Base-by-base conservation (phyloP, 2,888 invertebrate species). In the Ichneumoninae sp. region DNA sequence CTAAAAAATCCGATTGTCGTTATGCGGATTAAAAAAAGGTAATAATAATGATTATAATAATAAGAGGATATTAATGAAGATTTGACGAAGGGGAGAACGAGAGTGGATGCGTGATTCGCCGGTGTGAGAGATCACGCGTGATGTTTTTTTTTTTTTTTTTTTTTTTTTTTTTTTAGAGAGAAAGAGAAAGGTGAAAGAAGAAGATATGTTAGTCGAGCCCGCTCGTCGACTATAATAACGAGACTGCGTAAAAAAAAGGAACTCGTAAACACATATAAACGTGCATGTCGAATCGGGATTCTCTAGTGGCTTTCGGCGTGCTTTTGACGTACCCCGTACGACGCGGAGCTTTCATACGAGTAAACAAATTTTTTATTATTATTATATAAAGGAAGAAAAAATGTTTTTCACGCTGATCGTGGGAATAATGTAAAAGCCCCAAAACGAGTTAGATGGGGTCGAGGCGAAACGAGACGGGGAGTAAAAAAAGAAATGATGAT, bases 261-360 rank as follows among this genome's bases (percentile, higher is more conserved):
- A 65, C 70, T 78, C 74, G 76, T 74, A 33, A 82, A 65, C 33
- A 60, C 72, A 40, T 77, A 68, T 77, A 77, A 80, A 77, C 65
- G 77, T 78, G 74, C 82, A 79, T 66, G 79, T 76, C 82, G 83
- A 66, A 75, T 69, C 76, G 82, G 80, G 86, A 79, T 81, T 86
- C 80, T 82, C 72, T 86, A 86, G 85, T 82, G 85, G 86, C 86
- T 85, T 86, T 85, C 65, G 84, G 83, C 77, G 80, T 87, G 87
- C 86, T 87, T 84, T 74, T 81, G 84, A 86, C 86, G 81, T 86
- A 80, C 77, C 81, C 81, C 77, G 81, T 84, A 70, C 84, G 77
- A 84, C 66, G 84, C 78, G 71, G 72, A 82, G 84, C 84, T 84
- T 84, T 84, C 82, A 66, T 84, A 82, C 75, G 82, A 82, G 79